These are phyloP conservation scores for Hirtodrosophila trivittata DNA, from an alignment of 2,888 invertebrate genomes.

Conservation along the genomic window DNA sequence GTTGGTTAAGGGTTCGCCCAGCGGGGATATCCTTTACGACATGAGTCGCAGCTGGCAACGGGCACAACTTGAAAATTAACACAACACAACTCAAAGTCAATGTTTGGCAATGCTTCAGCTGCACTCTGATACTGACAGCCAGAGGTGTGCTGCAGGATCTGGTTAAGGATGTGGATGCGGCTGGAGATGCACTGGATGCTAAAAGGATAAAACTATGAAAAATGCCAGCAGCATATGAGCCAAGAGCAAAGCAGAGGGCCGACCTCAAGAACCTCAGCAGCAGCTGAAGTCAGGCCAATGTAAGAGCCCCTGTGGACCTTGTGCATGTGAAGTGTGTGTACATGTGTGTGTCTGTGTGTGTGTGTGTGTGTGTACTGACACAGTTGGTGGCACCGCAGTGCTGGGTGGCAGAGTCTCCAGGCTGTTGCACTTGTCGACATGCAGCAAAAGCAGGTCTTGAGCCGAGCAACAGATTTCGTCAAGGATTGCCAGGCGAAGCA, in stretches of 20 bases:
- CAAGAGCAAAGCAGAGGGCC: background rate
- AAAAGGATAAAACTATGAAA: conserved; percentile 28
- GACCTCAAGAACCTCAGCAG: conserved; percentile 16
- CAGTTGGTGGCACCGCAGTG: conserved; percentile 30
- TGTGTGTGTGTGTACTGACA: conserved; percentile 20
- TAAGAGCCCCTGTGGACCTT: conserved; percentile 23
- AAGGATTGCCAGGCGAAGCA: background rate
- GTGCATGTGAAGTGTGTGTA: background rate
- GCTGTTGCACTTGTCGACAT: conserved; percentile 68
- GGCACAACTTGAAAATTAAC: conserved; percentile 42
- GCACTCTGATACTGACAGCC: conserved; percentile 9
- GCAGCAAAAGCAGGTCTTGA: conserved; percentile 38
- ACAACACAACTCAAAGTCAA: conserved; percentile 64
- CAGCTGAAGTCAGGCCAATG: conserved; percentile 19
- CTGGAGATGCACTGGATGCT: background rate
- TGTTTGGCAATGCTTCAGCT: conserved; percentile 51
- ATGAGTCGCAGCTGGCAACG: conserved; percentile 13
- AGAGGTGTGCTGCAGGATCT: background rate
- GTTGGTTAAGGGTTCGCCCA: too few species aligned
- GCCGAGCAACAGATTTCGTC: conserved; percentile 5
- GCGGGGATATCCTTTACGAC: background rate
- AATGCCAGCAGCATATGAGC: conserved; percentile 60
- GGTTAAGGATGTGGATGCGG: background rate
- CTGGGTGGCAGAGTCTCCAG: conserved; percentile 41
- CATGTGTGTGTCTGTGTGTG: background rate